Percentiles rank a stretch among this genome's conserved stretches.
Conservation (phyloP, 2,113 vertebrate genomes). For the Anolis sagrei region DNA sequence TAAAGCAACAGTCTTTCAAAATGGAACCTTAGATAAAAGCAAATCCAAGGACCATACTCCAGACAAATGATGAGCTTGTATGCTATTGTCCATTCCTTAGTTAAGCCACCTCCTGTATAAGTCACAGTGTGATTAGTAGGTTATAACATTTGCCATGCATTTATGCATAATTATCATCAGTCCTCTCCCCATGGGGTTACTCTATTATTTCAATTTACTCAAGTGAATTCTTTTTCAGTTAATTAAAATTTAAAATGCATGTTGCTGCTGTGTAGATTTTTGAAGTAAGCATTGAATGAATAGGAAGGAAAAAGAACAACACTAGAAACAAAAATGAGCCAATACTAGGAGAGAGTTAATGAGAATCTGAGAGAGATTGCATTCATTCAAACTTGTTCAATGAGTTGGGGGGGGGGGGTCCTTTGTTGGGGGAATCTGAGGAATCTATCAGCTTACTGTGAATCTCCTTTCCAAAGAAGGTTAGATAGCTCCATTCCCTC, state of each 20-base stretch:
- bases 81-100: conserved; percentile 19
- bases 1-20: conserved; percentile 30
- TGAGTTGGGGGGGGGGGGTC: neutral
- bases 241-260: conserved; percentile 33
- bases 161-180: neutral
- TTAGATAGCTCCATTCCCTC: too few species aligned
- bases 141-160: neutral
- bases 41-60: neutral
- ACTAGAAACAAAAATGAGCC: neutral
- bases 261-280: conserved; percentile 48
- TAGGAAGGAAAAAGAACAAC: neutral
- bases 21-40: neutral
- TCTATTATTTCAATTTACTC: conserved; percentile 49
- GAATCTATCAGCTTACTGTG: too few species aligned
- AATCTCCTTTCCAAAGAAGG: too few species aligned
- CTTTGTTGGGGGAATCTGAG: too few species aligned
- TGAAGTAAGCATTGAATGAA: neutral
- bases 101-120: conserved; percentile 31
- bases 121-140: conserved; percentile 51
- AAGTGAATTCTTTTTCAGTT: conserved; percentile 44
- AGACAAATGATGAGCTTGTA: neutral
- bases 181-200: conserved; percentile 10
- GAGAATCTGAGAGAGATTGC: too few species aligned
- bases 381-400: neutral
- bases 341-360: neutral